Conservation (phyloP, 2,797 vertebrate genomes). For the Cetoscarus ocellatus region DNA sequence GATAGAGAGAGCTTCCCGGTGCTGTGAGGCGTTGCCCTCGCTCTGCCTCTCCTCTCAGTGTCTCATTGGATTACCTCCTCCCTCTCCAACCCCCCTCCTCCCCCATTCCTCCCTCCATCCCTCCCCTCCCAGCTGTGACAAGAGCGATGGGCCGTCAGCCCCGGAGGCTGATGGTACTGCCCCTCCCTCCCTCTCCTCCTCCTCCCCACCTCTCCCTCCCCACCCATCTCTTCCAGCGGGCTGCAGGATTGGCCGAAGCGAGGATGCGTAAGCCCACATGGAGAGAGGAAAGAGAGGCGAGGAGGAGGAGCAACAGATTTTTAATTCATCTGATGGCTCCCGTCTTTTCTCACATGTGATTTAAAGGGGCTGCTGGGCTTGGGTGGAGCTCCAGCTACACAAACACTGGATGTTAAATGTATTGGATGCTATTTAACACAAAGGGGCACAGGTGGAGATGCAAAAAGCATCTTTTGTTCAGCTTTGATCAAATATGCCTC, state of each 20-base stretch:
- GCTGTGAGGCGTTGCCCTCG: slow-evolving; percentile 81
- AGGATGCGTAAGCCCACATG: slow-evolving; percentile 55
- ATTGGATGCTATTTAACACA: slow-evolving; percentile 41
- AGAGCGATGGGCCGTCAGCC: slow-evolving; percentile 71
- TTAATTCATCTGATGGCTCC: slow-evolving; percentile 81
- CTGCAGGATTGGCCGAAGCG: slow-evolving; percentile 68
- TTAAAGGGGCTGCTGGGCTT: slow-evolving; percentile 48
- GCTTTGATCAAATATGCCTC: background rate
- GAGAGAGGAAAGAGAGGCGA: slow-evolving; percentile 30
- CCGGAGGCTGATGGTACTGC: slow-evolving; percentile 72
- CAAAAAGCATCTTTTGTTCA: slow-evolving; percentile 19
- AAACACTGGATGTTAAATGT: slow-evolving; percentile 9
- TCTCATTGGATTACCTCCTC: slow-evolving; percentile 84
- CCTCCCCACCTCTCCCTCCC: slow-evolving; percentile 41
- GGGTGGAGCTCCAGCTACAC: slow-evolving; percentile 46
- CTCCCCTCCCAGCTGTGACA: slow-evolving; percentile 83
- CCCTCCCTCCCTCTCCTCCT: slow-evolving; percentile 59
- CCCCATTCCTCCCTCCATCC: slow-evolving; percentile 40
- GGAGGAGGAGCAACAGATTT: slow-evolving; percentile 71
- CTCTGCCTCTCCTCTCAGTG: slow-evolving; percentile 75
- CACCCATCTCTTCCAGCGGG: slow-evolving; percentile 5
- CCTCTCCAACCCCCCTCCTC: slow-evolving; percentile 55
- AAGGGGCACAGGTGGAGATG: slow-evolving; percentile 42
- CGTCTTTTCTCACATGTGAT: slow-evolving; percentile 64
- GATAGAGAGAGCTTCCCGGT: slow-evolving; percentile 70